Conservation (phyloP, 2,888 invertebrate species). For the Hirtodrosophila duncani region DNA sequence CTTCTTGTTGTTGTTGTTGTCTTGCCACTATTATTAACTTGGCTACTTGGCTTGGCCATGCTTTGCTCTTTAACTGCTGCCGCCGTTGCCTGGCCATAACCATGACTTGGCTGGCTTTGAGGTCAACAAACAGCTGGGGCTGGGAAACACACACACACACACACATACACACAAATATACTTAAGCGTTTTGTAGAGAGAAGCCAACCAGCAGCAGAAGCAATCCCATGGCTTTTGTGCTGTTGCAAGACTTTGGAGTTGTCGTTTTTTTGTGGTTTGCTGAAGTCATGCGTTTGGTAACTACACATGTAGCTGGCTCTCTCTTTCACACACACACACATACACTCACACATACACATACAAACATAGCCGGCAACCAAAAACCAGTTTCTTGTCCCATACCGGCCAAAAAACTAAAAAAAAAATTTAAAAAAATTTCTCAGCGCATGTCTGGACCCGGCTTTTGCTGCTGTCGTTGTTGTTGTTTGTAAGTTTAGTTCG, state of each 20-base stretch:
- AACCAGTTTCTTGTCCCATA: constrained; percentile 65
- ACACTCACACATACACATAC: constrained; percentile 14
- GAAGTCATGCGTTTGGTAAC: constrained; percentile 67
- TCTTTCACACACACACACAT: constrained; percentile 24
- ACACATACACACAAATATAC: constrained; percentile 9
- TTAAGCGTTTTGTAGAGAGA: neutral
- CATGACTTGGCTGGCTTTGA: constrained; percentile 63
- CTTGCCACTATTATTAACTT: constrained; percentile 62
- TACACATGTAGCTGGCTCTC: constrained; percentile 14
- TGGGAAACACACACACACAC: constrained; percentile 53
- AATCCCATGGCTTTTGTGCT: too few relatives aligned
- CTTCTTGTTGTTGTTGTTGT: constrained; percentile 29
- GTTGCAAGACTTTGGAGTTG: neutral
- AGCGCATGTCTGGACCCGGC: constrained; percentile 52
- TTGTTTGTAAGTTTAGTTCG: constrained; percentile 63
- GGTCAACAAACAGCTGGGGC: constrained; percentile 78
- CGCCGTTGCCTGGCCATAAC: constrained; percentile 49
- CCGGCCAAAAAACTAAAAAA: constrained; percentile 36
- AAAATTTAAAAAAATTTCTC: constrained; percentile 59
- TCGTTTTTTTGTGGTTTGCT: constrained; percentile 56
- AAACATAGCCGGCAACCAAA: constrained; percentile 53
- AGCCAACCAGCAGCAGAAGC: too few relatives aligned
- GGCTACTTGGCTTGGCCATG: constrained; percentile 53
- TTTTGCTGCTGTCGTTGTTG: constrained; percentile 28
- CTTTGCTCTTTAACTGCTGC: constrained; percentile 29